A percentile compares a stretch with the other conserved stretches of the same genome.
These are phyloP conservation scores for Hyperopisus bebe DNA, from an alignment of 2,113 vertebrate genomes.

Conservation along the genomic window DNA sequence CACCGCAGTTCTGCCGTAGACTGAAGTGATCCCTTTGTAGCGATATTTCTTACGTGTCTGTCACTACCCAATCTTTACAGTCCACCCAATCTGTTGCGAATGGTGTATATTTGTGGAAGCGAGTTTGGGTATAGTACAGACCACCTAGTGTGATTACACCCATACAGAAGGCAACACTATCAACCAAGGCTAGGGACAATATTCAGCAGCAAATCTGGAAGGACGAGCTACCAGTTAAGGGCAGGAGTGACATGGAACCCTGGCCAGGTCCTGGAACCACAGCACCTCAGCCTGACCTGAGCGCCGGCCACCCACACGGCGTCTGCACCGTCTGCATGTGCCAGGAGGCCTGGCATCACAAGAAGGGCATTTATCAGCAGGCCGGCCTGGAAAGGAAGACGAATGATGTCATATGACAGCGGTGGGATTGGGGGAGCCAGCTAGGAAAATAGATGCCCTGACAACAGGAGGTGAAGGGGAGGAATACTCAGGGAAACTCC, in stretches of 20 bases:
- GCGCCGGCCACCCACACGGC: background rate
- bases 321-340: background rate
- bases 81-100: background rate
- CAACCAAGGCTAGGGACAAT: background rate
- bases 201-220: background rate
- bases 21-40: background rate
- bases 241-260: background rate
- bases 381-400: background rate
- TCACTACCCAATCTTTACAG: background rate
- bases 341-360: background rate
- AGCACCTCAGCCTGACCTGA: background rate
- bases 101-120: background rate
- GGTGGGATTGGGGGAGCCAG: background rate
- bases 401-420: background rate
- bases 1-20: background rate
- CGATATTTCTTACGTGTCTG: background rate
- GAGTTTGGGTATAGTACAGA: background rate
- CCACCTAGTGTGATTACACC: background rate
- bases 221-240: background rate
- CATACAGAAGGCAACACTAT: background rate
- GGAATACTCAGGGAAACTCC: background rate
- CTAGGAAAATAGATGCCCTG: background rate
- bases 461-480: background rate
- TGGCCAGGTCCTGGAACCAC: background rate
- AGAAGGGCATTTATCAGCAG: constrained; percentile 9